Base-by-base conservation (phyloP, 2,888 invertebrate species). In the Sussaba pulchella region DNA sequence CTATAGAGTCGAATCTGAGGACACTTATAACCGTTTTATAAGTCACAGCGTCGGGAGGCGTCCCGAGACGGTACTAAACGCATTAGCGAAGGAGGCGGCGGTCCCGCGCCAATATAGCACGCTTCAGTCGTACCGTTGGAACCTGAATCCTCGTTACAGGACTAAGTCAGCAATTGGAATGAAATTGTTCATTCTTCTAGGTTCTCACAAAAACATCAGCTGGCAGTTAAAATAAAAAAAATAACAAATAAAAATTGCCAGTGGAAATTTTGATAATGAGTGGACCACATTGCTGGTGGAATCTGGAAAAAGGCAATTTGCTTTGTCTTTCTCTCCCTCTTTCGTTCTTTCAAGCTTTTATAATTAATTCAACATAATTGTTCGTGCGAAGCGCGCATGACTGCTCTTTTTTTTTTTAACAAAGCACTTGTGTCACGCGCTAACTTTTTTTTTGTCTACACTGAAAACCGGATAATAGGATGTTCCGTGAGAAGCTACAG, bases 101-200 rank as follows among this genome's bases (percentile, higher is more conserved):
- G 50, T 21, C 21, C 6, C 10, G 19, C 50, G 50, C 50, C 9
- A 21, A 50, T 19, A 50, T 31, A 31, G 21, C 50, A 21, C 50
- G 21, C 50, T 2, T 21, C 21, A n/a, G 31, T 31, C 31, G 31
- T 31, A 5, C 31, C 31, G 31, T n/a, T n/a, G 21, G 10, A 50
- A 2, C 1, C 50, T 21, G 9, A 21, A 21, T 21, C 9, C 50
- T 6, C 10, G 19, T 50, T 50, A 21, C 50, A 50, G 21, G 50
- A 21, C 50, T 50, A 50, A 50, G 50, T 21, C 21, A 50, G 50
- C 50, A 10, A 50, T 50, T 9, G 21, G 21, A 6, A 50, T 50
- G 21, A 31, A 50, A 50, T 45, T 45, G 5, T 14, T 41, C 31
- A 31, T 6, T 14, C 45, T 45, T 45, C 14, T 14, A 6, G 4